These are phyloP conservation scores for Plotosus lineatus DNA, from an alignment of 2,113 vertebrate species.

Conservation along the genomic window DNA sequence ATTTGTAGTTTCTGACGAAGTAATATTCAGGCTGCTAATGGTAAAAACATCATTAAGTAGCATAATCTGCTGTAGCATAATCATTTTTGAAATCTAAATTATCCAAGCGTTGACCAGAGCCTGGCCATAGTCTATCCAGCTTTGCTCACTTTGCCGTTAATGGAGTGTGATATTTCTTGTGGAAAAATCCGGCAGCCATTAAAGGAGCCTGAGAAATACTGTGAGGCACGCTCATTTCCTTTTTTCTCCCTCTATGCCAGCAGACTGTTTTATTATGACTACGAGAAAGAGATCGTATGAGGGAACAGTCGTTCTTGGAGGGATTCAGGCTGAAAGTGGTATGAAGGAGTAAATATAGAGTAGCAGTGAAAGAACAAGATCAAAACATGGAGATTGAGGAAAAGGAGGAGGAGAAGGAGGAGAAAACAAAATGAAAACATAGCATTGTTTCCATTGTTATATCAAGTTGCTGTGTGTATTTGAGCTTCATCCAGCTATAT, in stretches of 20 bases:
- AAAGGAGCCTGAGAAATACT: slow-evolving; percentile 53
- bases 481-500: background rate
- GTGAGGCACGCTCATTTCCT: slow-evolving; percentile 42
- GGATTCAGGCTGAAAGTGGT: background rate
- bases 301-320: background rate
- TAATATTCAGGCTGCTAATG: background rate
- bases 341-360: background rate
- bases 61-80: slow-evolving; percentile 6
- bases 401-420: background rate
- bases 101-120: background rate
- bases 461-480: background rate
- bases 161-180: slow-evolving; percentile 57
- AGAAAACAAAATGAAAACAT: background rate
- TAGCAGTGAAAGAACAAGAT: background rate
- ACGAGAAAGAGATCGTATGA: slow-evolving; percentile 9
- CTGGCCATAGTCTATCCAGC: background rate
- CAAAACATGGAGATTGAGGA: background rate
- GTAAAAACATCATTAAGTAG: background rate
- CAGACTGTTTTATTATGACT: slow-evolving; percentile 52
- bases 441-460: background rate
- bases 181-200: slow-evolving; percentile 48
- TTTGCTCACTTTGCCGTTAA: slow-evolving; percentile 27
- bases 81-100: background rate
- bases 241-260: slow-evolving; percentile 50
- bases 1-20: background rate